phyloP scores from a whole-genome alignment of 2,888 invertebrate genomes.

The Clanis bilineata region DNA sequence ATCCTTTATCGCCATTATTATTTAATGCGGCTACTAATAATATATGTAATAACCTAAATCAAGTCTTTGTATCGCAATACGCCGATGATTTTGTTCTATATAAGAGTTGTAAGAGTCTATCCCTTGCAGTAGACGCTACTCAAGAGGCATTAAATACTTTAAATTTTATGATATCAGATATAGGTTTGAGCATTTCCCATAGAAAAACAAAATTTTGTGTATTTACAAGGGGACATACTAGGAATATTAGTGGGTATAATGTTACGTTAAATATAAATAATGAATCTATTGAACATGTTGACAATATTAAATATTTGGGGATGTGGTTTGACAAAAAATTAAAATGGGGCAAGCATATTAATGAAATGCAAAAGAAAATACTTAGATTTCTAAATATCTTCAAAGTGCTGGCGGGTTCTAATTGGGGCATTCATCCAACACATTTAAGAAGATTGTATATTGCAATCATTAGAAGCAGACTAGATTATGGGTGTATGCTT shows the following conservation, averaged over 20 bases:
- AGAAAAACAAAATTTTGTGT: conserved; percentile 5
- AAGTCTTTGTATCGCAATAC: conserved; percentile 30
- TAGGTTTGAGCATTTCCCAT: background rate
- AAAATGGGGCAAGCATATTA: background rate
- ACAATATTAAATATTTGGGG: background rate
- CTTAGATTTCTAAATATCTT: conserved; percentile 24
- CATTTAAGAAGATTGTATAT: conserved; percentile 32
- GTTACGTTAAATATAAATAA: background rate
- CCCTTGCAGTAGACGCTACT: background rate
- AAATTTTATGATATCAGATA: background rate
- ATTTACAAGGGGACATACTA: background rate
- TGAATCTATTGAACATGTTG: background rate
- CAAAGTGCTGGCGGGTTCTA: conserved; percentile 30
- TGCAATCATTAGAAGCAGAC: conserved; percentile 27
- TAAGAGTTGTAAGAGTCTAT: background rate
- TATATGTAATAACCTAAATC: conserved; percentile 18
- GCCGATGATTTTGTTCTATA: conserved; percentile 24
- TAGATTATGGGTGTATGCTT: conserved; percentile 30
- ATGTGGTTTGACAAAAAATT: background rate
- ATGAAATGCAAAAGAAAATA: background rate
- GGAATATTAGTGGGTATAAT: background rate
- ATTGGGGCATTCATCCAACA: conserved; percentile 35
- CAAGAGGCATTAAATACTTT: background rate
- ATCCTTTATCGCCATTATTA: conserved; percentile 37
- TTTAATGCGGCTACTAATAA: conserved; percentile 35